phyloP scores from a whole-genome alignment of 2,113 vertebrate genomes.

The Tringa solitaria region DNA sequence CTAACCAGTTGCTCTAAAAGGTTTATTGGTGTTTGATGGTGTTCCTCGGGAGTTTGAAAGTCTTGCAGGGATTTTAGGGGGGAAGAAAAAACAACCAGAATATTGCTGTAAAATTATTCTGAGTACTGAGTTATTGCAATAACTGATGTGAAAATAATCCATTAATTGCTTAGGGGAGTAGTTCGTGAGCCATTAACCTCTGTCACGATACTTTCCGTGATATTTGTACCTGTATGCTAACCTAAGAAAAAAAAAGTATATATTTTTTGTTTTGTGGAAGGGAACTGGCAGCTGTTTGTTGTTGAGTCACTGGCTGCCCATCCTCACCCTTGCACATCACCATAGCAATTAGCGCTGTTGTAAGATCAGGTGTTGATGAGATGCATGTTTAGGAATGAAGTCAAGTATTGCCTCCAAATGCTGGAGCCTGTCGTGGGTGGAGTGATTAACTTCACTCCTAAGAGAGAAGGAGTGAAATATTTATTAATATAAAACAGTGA shows the following conservation, averaged over 20 bases:
- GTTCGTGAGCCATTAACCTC: neutral
- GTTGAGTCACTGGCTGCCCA: neutral
- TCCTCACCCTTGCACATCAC: neutral
- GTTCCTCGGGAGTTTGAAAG: neutral
- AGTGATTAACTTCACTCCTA: no score
- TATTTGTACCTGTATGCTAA: neutral
- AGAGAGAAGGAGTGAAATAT: no score
- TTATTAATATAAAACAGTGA: no score
- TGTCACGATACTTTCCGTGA: neutral
- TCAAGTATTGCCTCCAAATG: neutral
- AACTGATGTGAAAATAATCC: neutral
- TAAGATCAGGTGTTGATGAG: neutral
- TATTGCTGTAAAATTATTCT: neutral
- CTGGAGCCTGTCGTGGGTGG: no score
- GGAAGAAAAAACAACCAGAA: neutral
- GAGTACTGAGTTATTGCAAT: neutral
- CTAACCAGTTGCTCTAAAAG: neutral
- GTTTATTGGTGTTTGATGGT: neutral
- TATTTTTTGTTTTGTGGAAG: neutral
- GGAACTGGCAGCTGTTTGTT: neutral
- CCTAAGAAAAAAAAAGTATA: neutral
- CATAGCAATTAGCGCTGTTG: accelerated
- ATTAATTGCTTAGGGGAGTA: neutral
- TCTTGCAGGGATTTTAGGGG: neutral
- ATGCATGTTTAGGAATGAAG: neutral